Percentiles rank a stretch among this genome's conserved stretches.
Conservation (phyloP, 2,113 vertebrate genomes). For the Oncorhynchus gorbuscha region DNA sequence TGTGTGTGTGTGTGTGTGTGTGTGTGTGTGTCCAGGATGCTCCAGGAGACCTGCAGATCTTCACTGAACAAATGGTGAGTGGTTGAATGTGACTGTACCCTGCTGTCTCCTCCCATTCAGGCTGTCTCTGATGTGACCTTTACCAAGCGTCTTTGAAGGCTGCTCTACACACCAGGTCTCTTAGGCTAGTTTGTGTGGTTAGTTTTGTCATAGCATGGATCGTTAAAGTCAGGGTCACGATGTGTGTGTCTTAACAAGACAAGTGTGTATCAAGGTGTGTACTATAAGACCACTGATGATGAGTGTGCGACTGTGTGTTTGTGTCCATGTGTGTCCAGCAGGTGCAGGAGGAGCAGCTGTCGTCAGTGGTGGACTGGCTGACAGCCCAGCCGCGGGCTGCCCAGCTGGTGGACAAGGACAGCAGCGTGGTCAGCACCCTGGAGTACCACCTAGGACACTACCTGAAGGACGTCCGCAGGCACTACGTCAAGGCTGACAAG, state of each 20-base stretch:
- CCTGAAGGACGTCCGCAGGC: conserved; percentile 93
- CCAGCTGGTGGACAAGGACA: conserved; percentile 93
- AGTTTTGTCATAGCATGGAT: neutral
- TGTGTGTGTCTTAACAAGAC: neutral
- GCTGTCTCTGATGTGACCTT: neutral
- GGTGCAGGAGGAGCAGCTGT: conserved; percentile 92
- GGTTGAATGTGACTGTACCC: neutral
- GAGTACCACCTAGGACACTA: conserved; percentile 90
- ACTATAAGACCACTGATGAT: neutral
- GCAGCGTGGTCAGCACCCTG: conserved; percentile 88
- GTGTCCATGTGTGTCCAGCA: conserved; percentile 66
- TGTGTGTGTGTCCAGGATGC: conserved; percentile 76
- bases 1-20: neutral
- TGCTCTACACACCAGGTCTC: neutral
- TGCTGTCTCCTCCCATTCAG: neutral
- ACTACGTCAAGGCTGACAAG: conserved; percentile 93
- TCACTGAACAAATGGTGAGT: conserved; percentile 96
- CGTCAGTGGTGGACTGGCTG: conserved; percentile 93
- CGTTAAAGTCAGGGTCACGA: no score
- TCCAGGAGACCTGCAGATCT: conserved; percentile 88
- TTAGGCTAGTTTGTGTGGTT: neutral
- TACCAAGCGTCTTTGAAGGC: neutral
- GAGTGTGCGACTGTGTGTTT: neutral
- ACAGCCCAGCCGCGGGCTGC: conserved; percentile 91
- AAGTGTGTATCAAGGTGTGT: neutral